Evolutionary conservation across 1,140 invertebrate species (phyloP).

Genomic region (Cotesia vestalis): DNA sequence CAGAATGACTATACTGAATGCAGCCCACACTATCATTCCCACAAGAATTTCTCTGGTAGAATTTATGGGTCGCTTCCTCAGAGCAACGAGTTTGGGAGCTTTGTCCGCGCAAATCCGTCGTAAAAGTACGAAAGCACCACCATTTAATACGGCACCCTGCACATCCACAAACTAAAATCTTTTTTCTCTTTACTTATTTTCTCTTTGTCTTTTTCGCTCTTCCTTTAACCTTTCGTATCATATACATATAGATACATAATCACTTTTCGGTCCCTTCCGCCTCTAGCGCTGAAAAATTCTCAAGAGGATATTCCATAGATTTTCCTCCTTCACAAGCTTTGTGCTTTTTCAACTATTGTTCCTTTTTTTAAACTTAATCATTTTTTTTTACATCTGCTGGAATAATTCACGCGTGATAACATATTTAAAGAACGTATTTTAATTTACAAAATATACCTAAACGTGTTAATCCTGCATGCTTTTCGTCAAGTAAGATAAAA

Average conservation of each 20-base stretch:
- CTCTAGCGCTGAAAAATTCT: not conserved
- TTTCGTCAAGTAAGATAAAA: no score
- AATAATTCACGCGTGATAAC: not conserved
- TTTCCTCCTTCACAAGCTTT: not conserved
- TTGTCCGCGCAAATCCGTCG: constrained; percentile 19
- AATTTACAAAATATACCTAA: no score
- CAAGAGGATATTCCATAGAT: not conserved
- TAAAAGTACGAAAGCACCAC: constrained; percentile 16
- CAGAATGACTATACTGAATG: not conserved
- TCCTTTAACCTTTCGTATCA: not conserved
- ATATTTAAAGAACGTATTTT: not conserved
- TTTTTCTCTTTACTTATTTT: not conserved
- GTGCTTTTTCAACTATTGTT: not conserved
- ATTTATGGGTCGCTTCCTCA: constrained; percentile 20
- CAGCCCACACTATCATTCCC: constrained; percentile 2
- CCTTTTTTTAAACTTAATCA: not conserved
- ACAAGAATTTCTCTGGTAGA: constrained; percentile 7
- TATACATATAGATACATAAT: no score
- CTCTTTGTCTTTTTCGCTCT: not conserved
- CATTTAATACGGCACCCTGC: constrained; percentile 15
- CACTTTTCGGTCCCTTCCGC: no score
- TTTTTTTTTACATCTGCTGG: not conserved
- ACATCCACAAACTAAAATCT: not conserved
- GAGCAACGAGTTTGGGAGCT: constrained; percentile 9
- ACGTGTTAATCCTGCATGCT: no score